Conservation (phyloP, 2,797 vertebrate species). For the Selene dorsalis region DNA sequence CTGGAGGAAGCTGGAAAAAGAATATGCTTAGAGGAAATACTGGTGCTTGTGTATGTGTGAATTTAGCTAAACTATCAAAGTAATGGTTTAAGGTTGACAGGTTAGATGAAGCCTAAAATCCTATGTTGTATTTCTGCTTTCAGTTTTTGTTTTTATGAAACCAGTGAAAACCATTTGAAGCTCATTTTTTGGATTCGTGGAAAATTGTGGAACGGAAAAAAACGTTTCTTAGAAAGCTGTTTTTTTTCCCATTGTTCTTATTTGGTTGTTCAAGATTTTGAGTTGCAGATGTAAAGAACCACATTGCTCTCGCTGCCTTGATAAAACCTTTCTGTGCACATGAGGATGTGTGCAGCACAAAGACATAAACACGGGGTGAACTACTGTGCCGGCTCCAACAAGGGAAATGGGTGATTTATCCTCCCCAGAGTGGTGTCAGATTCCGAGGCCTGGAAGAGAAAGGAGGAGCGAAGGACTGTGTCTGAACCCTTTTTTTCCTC, state of each 20-base stretch:
- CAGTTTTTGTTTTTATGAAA: not conserved
- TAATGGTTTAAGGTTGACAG: not conserved
- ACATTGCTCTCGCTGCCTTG: not conserved
- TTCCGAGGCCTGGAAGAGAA: constrained; percentile 56
- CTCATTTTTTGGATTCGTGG: constrained; percentile 8
- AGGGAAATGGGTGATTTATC: constrained; percentile 67
- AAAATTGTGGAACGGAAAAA: constrained; percentile 5
- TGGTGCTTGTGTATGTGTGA: not conserved
- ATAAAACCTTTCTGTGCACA: not conserved
- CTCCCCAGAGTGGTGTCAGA: constrained; percentile 70
- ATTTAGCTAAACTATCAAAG: not conserved
- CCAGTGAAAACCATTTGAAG: not conserved
- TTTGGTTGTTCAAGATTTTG: constrained; percentile 5
- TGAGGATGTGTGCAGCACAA: constrained; percentile 27
- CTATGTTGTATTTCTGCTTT: not conserved
- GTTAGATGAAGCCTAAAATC: constrained; percentile 17
- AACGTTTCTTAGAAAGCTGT: constrained; percentile 26
- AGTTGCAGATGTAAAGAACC: not conserved
- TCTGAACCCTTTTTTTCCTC: constrained; percentile 20
- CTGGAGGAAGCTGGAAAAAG: not conserved
- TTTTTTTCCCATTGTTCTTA: not conserved
- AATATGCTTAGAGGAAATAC: not conserved
- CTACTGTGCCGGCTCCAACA: constrained; percentile 36
- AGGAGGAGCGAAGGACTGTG: constrained; percentile 29
- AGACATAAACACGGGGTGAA: constrained; percentile 49